Conservation (phyloP, 1,140 invertebrate genomes). For the Trichogramma pretiosum region DNA sequence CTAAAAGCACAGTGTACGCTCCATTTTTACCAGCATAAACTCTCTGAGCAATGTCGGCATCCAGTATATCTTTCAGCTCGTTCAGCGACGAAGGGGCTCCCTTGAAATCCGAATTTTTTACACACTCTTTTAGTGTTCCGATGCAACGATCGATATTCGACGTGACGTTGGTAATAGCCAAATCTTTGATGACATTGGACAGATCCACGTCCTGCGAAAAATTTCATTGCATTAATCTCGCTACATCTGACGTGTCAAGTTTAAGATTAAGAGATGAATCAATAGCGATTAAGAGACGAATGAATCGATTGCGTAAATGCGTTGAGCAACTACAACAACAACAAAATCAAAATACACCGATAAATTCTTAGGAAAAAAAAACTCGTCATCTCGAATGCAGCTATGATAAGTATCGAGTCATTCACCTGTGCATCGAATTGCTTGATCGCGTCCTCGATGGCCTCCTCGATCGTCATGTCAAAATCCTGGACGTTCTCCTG, state of each 20-base stretch:
- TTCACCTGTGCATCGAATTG: constrained; percentile 78
- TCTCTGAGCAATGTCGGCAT: constrained; percentile 62
- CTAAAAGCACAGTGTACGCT: constrained; percentile 57
- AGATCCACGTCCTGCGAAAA: constrained; percentile 78
- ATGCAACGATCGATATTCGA: constrained; percentile 36
- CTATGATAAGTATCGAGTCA: constrained; percentile 7
- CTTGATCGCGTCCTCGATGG: constrained; percentile 70
- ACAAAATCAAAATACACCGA: no score
- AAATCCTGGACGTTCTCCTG: constrained; percentile 80
- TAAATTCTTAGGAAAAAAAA: no score
- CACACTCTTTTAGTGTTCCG: constrained; percentile 31
- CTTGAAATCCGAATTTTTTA: constrained; percentile 33
- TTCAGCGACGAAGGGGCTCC: constrained; percentile 43
- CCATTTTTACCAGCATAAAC: constrained; percentile 65
- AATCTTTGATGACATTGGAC: constrained; percentile 69
- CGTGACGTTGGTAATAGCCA: constrained; percentile 43
- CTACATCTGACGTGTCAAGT: no score
- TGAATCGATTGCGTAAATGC: no score
- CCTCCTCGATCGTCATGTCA: constrained; percentile 68
- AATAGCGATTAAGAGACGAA: no score
- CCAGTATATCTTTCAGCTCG: constrained; percentile 55
- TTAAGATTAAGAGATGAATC: no score
- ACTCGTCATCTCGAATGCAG: no score
- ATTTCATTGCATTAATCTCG: no score
- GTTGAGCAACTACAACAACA: no score